These are phyloP conservation scores for Dipodomys stephensi DNA, from an alignment of 2,113 vertebrate species.

Conservation along the genomic window DNA sequence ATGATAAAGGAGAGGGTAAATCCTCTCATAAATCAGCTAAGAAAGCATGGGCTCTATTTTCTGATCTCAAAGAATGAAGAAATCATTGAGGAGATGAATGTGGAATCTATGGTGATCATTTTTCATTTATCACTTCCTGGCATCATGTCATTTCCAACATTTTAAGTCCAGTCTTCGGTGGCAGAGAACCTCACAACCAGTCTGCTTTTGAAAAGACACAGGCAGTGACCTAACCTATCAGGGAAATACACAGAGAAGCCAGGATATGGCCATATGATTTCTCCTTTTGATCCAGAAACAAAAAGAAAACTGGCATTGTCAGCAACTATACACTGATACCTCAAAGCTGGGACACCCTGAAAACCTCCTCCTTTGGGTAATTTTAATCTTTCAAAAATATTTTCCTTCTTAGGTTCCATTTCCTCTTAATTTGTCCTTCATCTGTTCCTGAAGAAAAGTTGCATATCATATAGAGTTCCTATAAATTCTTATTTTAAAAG, in stretches of 20 bases:
- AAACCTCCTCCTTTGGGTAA: background rate
- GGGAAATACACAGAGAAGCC: background rate
- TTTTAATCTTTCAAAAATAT: background rate
- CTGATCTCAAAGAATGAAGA: background rate
- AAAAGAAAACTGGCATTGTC: background rate
- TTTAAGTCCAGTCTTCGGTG: background rate
- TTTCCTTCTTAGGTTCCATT: conserved; percentile 5
- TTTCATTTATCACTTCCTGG: background rate
- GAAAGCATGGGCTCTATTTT: background rate
- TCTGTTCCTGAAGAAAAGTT: background rate
- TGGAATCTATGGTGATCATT: background rate
- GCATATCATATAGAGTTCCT: background rate
- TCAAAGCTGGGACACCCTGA: background rate
- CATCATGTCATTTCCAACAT: background rate
- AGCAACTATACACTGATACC: background rate
- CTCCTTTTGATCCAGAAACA: background rate
- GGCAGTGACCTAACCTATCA: background rate
- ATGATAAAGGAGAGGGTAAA: background rate
- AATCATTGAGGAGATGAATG: background rate
- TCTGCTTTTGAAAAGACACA: too few relatives aligned
- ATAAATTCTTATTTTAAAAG: conserved; percentile 29
- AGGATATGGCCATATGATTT: background rate
- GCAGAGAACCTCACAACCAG: background rate
- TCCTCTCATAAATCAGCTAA: background rate
- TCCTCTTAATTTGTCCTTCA: conserved; percentile 10